phyloP scores from a whole-genome alignment of 2,797 vertebrate species.

The Taenioides sp. region DNA sequence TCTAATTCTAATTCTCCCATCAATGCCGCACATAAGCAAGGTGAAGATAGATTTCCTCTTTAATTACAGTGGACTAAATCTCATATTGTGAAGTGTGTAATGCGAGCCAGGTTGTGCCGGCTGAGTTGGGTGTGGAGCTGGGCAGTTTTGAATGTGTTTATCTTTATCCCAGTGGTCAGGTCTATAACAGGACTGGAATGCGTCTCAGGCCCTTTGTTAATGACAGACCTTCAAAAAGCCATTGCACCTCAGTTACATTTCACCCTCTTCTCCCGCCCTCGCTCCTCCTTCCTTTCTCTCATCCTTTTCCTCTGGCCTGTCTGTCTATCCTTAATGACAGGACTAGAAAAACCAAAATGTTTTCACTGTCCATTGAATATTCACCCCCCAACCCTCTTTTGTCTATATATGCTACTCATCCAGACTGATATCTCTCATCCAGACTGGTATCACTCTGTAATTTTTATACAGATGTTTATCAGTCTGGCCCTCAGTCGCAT shows the following conservation, averaged over 20 bases:
- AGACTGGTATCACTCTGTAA: no score
- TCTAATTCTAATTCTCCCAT: no score
- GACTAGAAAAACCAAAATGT: constrained; percentile 61
- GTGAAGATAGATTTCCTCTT: not conserved
- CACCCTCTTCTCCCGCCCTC: constrained; percentile 47
- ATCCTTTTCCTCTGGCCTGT: constrained; percentile 26
- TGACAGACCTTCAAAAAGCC: constrained; percentile 81
- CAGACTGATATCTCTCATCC: no score
- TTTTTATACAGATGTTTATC: no score
- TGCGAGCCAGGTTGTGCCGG: constrained; percentile 44
- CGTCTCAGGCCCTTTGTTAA: constrained; percentile 78
- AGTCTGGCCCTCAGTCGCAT: no score
- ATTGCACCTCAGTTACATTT: constrained; percentile 71
- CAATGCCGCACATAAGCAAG: not conserved
- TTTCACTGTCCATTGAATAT: constrained; percentile 52
- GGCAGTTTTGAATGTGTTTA: constrained; percentile 52
- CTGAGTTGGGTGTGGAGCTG: constrained; percentile 50
- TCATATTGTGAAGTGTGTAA: constrained; percentile 22
- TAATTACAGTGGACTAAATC: not conserved
- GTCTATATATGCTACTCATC: constrained; percentile 38
- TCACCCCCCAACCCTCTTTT: constrained; percentile 36
- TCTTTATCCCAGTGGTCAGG: constrained; percentile 71
- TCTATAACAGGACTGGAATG: constrained; percentile 82
- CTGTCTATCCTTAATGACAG: constrained; percentile 62
- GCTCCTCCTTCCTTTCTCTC: constrained; percentile 43